Base-by-base conservation (phyloP, 2,888 invertebrate species). In the Campoplex capitator region DNA sequence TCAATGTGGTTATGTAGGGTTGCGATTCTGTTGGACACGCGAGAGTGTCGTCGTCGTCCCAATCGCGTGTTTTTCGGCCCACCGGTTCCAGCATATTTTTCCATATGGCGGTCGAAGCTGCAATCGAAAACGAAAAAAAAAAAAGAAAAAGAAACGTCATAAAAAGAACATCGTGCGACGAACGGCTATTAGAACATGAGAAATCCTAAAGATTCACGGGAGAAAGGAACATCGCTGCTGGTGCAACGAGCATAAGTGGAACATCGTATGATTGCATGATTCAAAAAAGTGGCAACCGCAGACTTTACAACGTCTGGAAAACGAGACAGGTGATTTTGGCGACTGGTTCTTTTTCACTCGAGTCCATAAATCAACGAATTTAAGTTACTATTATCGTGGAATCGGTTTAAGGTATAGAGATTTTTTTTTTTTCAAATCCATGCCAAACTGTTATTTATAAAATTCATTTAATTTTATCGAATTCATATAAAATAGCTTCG, bases 61-160 rank as follows among this genome's bases (percentile, higher is more conserved):
- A 95, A 67, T 82, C 84, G 0, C 35, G 56, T 3, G 94, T 92
- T 91, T 96, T 96, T 56, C 94, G 90, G 2, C 95, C 95, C 0
- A 95, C 94, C 18, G 95, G 95, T 91, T 96, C 95, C 83, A 96
- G 88, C 93, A 96, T 94, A 89, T 96, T 96, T 90, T 96, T 96
- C 96, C 96, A 96, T 2, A 96, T 89, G 16, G 95, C 95, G 0
- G 96, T 89, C 16, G 95, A 94, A 90, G 96, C 96, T 28, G 95
- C 95, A 88, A 95, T 96, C 95, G 90, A 85, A 73, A 87, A 71
- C 32, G 45, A 82, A 4, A 62, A 67, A 84, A 18, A 62, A 45
- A 2, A 51, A 83, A 85, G 85, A 45, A 45, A 38, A 38, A 38
- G 6, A 38, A 45, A 84, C 11, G 77, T 79, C 13, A 48, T 73